These are phyloP conservation scores for Meriones psammophilus DNA, from an alignment of 2,797 vertebrate genomes.

Conservation along the genomic window DNA sequence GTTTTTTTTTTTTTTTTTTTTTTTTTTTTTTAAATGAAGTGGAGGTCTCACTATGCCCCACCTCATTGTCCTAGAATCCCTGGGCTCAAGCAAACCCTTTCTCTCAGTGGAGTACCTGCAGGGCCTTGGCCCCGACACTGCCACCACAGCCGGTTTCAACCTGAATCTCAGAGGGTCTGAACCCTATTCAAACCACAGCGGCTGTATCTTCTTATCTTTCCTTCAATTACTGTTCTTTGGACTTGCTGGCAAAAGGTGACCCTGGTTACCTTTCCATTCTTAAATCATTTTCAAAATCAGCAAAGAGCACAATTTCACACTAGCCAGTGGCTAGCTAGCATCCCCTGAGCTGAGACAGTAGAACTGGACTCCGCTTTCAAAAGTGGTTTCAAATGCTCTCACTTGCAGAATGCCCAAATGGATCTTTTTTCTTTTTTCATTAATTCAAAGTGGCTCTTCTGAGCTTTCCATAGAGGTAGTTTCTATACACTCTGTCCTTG, in stretches of 20 bases:
- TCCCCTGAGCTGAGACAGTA: constrained; percentile 90
- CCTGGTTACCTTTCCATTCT: constrained; percentile 83
- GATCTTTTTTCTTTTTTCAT: constrained; percentile 53
- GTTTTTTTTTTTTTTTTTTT: neutral
- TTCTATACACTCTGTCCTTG: constrained; percentile 90
- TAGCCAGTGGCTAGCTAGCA: constrained; percentile 87
- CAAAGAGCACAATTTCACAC: constrained; percentile 87
- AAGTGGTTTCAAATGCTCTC: constrained; percentile 89
- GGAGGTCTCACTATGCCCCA: neutral
- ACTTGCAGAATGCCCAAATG: constrained; percentile 35
- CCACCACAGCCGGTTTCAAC: neutral
- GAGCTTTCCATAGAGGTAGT: constrained; percentile 31
- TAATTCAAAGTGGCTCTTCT: constrained; percentile 68
- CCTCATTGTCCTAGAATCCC: neutral
- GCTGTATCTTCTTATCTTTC: constrained; percentile 30
- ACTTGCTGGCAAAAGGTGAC: neutral
- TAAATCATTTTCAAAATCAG: constrained; percentile 90
- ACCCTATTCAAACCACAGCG: neutral
- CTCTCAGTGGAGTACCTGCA: neutral
- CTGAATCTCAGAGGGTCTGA: neutral
- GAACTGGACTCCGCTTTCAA: constrained; percentile 90
- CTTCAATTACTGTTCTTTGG: constrained; percentile 54
- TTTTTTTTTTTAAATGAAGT: neutral
- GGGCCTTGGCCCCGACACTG: neutral
- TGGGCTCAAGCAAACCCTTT: neutral